Evolutionary conservation across 2,113 vertebrate species (phyloP), one percentile per base, ranked within the genome.

Genomic region (Syngnathus scovelli): DNA sequence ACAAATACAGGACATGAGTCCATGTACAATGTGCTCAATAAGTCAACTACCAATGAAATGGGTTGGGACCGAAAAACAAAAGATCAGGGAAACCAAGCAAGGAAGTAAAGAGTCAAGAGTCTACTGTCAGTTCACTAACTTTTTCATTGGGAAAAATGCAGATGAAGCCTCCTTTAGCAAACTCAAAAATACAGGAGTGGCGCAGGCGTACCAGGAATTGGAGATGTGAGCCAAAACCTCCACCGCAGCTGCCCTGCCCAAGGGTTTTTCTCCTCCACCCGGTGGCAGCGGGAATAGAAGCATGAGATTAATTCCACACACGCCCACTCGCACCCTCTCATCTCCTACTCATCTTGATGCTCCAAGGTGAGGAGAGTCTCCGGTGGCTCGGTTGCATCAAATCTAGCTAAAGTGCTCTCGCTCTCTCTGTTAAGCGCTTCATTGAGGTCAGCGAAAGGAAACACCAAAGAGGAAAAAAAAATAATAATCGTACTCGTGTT

Each of bases 381-480:
- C 16, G 15, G 49, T 56, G 9, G 77, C 66, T 70, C 69, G 21
- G 76, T 64, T 76, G 2, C 58, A 66, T 49, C 33, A 74, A 65
- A 60, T 65, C 62, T 76, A 44, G 66, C 76, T 76, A 84, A 86
- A 89, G 83, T 85, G 78, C 84, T 83, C 74, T 65, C 66, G 79
- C 73, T 70, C 66, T 5, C 2, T 52, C 59, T 21, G 66, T 44
- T 55, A 75, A 80, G 81, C 39, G 60, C 80, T 74, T 77, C 68
- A 69, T 15, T 69, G 68, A 81, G 71, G 71, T 80, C 73, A 72
- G 64, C 63, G 5, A 48, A 65, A 63, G n/a, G 67, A 27, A 69
- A 76, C 61, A 19, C 8, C 44, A 10, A 37, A 49, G 23, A 49
- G 19, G 44, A 69, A 61, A 19, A 1, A 69, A 15, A 67, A 21